Base-by-base conservation (phyloP, 2,113 vertebrate genomes). In the Numenius arquata region DNA sequence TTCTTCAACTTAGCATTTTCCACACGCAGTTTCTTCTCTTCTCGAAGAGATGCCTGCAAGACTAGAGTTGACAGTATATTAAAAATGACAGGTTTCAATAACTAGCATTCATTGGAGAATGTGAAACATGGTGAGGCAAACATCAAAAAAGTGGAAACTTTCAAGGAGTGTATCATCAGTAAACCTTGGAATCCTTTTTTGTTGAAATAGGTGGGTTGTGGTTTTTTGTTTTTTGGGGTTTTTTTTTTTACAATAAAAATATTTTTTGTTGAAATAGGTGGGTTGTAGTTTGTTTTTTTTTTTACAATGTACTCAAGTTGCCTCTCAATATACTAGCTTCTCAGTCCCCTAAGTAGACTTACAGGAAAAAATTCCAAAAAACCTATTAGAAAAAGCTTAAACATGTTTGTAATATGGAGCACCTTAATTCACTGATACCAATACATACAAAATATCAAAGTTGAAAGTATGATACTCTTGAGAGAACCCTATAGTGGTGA, bases 1-100 rank as follows among this genome's bases (percentile, higher is more conserved):
- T 98, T 99, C 98, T 99, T 99, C 95, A 99, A 91, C 96, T 99
- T 99, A 77, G 98, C 98, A 94, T 99, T 99, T 98, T 99, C 99
- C 94, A 99, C 98, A 97, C 99, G 98, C 82, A 99, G 99, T 90
- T 99, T 99, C 98, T 99, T 99, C 96, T 99, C 99, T 96, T 99
- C 99, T 94, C 98, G 97, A 38, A 99, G 97, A 76, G 98, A 99
- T 96, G 99, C 98, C 97, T 99, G 99, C 83, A 98, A 97, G 89
- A 98, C 99, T 99, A 92, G 38, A 93, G 89, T 53, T 34, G 92
- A 83, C 45, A 83, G 47, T 18, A 52, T 12, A 66, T 88, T 95
- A 92, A 62, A 81, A 52, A 23, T 0, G 2, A 21, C 21, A 43
- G 2, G 5, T 65, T 80, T 36, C 34, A 45, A 22, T 56, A 89